Percentiles rank a stretch among this genome's conserved stretches.
phyloP scores from a whole-genome alignment of 2,888 invertebrate species.

The Hyposoter dolosus region DNA sequence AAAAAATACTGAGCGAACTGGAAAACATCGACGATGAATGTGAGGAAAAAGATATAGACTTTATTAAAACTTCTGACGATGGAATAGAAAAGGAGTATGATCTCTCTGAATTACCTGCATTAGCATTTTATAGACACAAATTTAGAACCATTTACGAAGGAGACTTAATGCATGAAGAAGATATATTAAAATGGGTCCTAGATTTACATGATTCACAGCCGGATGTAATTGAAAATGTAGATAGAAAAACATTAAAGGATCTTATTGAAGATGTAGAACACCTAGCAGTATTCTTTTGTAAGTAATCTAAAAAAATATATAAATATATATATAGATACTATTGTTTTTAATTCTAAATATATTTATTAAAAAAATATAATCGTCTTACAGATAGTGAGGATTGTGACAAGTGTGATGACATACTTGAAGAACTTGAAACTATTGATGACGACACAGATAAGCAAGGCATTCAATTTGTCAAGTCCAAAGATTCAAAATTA shows the following conservation, averaged over 20 bases:
- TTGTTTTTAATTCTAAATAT: not conserved
- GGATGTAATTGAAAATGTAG: constrained; percentile 96
- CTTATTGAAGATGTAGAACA: constrained; percentile 96
- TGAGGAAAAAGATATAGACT: constrained; percentile 95
- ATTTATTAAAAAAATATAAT: too few species aligned
- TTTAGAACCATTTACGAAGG: constrained; percentile 95
- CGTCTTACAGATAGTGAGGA: constrained; percentile 91
- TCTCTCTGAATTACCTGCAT: constrained; percentile 91
- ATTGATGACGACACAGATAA: constrained; percentile 97
- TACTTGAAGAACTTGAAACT: constrained; percentile 95
- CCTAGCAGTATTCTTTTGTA: constrained; percentile 96
- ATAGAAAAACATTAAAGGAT: constrained; percentile 95
- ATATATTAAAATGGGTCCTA: constrained; percentile 95
- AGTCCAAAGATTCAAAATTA: constrained; percentile 95
- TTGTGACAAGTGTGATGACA: constrained; percentile 92
- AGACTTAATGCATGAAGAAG: constrained; percentile 96
- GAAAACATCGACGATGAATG: constrained; percentile 98
- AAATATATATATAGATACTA: not conserved
- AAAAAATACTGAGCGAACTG: constrained; percentile 94
- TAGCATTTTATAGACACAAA: constrained; percentile 95
- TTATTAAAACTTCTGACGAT: constrained; percentile 96
- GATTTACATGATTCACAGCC: constrained; percentile 93
- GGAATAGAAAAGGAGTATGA: constrained; percentile 95
- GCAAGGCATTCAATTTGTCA: constrained; percentile 96
- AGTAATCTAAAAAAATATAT: constrained; percentile 79